A percentile compares a stretch with the other conserved stretches of the same genome.
phyloP scores from a whole-genome alignment of 1,140 invertebrate species.

The Brachionus sp. region DNA sequence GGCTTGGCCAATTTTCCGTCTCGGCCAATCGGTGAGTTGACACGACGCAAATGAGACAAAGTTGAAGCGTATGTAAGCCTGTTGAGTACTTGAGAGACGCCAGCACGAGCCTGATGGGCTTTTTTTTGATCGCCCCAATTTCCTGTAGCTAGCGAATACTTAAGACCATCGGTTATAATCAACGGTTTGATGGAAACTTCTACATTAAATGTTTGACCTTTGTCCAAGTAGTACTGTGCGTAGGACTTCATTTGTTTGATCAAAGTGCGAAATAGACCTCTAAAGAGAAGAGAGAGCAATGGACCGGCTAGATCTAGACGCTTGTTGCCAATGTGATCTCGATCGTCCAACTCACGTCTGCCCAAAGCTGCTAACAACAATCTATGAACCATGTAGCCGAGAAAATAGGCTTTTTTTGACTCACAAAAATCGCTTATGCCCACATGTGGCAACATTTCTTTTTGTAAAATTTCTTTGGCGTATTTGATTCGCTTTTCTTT shows the following conservation, averaged over 20 bases:
- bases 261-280: slow-evolving; percentile 62
- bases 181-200: slow-evolving; percentile 94
- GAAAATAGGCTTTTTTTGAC: slow-evolving; percentile 96
- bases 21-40: slow-evolving; percentile 95
- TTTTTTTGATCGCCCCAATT: slow-evolving; percentile 99
- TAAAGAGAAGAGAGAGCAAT: slow-evolving; percentile 86
- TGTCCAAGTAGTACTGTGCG: slow-evolving; percentile 97
- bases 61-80: slow-evolving; percentile 95
- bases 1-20: slow-evolving; percentile 97
- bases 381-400: slow-evolving; percentile 98
- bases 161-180: slow-evolving; percentile 94
- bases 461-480: slow-evolving; percentile 95
- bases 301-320: slow-evolving; percentile 93
- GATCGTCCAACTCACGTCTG: slow-evolving; percentile 88
- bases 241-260: slow-evolving; percentile 76
- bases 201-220: slow-evolving; percentile 94
- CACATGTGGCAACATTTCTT: slow-evolving; percentile 98
- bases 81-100: slow-evolving; percentile 73
- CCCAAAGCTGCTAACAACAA: slow-evolving; percentile 87
- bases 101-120: slow-evolving; percentile 91
- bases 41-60: slow-evolving; percentile 87
- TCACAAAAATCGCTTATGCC: slow-evolving; percentile 98
- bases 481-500: slow-evolving; percentile 98
- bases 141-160: slow-evolving; percentile 94
- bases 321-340: slow-evolving; percentile 99